Percentiles rank a stretch among this genome's conserved stretches.
Evolutionary conservation across 1,140 invertebrate species (phyloP).

Genomic region (Colletes latitarsis): DNA sequence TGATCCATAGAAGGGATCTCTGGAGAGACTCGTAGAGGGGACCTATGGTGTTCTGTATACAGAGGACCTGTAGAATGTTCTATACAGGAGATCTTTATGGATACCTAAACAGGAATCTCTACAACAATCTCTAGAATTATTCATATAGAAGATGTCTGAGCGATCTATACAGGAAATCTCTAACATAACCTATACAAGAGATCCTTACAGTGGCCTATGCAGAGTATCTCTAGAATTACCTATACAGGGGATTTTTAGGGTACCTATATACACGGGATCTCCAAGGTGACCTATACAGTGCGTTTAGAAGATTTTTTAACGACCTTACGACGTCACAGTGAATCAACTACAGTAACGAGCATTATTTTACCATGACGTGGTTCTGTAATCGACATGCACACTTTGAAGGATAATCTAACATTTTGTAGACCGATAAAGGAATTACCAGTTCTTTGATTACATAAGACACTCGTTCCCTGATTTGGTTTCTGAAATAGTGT

Average conservation of each 20-base stretch:
- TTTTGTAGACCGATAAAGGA: not conserved
- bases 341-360: not conserved
- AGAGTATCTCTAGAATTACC: not conserved
- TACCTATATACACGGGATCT: not conserved
- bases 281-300: not conserved
- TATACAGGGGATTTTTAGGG: not conserved
- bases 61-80: too few species aligned
- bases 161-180: not conserved
- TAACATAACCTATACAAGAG: not conserved
- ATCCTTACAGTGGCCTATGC: not conserved
- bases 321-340: too few species aligned
- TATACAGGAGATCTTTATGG: not conserved
- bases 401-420: not conserved
- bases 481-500: not conserved
- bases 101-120: too few species aligned
- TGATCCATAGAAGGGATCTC: not conserved
- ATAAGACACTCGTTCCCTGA: not conserved
- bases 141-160: not conserved
- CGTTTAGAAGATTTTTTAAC: not conserved
- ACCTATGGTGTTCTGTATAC: not conserved
- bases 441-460: not conserved
- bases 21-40: not conserved
- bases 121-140: too few species aligned
- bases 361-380: not conserved
- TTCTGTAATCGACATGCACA: not conserved